Percentiles rank a stretch among this genome's conserved stretches.
These are phyloP conservation scores for Gasterosteus aculeatus DNA, from an alignment of 2,113 vertebrate genomes.

Conservation along the genomic window DNA sequence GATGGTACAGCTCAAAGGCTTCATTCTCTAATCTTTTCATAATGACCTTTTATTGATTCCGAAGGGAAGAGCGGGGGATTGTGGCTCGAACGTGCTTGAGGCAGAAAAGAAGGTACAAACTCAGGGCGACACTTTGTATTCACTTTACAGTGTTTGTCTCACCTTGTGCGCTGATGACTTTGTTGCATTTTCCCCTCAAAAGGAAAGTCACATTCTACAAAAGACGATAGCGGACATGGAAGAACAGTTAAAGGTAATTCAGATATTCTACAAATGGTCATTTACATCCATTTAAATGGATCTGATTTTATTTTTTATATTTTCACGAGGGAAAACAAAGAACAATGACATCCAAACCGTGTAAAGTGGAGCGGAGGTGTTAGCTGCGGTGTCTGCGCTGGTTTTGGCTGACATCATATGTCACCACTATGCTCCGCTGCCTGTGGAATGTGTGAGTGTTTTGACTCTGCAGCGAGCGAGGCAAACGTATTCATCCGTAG, in stretches of 20 bases:
- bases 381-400: slow-evolving; percentile 19
- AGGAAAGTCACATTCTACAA: slow-evolving; percentile 72
- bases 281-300: neutral
- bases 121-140: neutral
- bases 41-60: slow-evolving; percentile 69
- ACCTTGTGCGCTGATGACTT: neutral
- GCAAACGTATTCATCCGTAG: slow-evolving; percentile 43
- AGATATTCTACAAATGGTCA: neutral
- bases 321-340: neutral
- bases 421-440: slow-evolving; percentile 61
- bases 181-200: slow-evolving; percentile 14
- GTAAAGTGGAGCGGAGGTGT: slow-evolving; percentile 37
- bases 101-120: slow-evolving; percentile 87
- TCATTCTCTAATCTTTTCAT: slow-evolving; percentile 1
- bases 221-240: slow-evolving; percentile 78
- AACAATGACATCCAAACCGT: neutral
- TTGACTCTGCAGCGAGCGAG: slow-evolving; percentile 41
- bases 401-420: slow-evolving; percentile 60
- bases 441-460: slow-evolving; percentile 48
- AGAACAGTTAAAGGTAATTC: slow-evolving; percentile 75
- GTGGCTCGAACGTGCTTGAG: slow-evolving; percentile 86
- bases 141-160: neutral
- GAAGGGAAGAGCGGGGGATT: slow-evolving; percentile 74
- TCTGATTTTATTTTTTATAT: neutral
- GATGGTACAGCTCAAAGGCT: neutral